Evolutionary conservation across 2,888 invertebrate genomes (phyloP), one percentile per base, ranked within the genome.

Genomic region (Nomada lathburiana): DNA sequence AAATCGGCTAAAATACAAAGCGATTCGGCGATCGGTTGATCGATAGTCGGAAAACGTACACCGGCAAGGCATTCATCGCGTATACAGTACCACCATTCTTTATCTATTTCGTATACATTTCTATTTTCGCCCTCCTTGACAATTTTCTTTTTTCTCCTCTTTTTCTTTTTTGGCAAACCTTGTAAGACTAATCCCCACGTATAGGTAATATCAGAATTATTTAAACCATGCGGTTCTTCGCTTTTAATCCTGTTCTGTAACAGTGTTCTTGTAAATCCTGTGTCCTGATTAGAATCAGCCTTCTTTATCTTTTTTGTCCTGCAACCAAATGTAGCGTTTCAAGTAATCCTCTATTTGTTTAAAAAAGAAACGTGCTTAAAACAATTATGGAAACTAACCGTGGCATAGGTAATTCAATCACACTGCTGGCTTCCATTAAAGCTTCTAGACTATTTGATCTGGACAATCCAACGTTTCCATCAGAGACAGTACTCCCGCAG

Each of bases 1-100:
- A 96, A 95, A 91, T 97, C 96, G 0, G 97, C 98, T 50, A 98
- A 95, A 83, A 98, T 96, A 84, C 97, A 98, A 59, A 98, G 95
- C 68, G 98, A 96, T 94, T 98, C 98, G 69, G 96, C 95, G 0
- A 97, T 95, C 53, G 96, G 95, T 89, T 96, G 96, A 90, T 97
- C 97, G 53, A 96, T 92, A 26, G 92, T 87, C 4, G 94, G 92
- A 81, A 91, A 93, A 81, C 91, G 91, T 9, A 89, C 92, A 52
- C 90, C 89, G 3, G 92, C 87, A 13, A 86, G 84, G 11, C 93
- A 91, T 84, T 93, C 93, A 29, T 93, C 92, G 1, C 91, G 90
- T 81, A 93, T 90, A 42, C 87, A 89, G 67, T 84, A 89, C 90
- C 92, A 91, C 91, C 92, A 92, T 60, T 91, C 87, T 18, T 89